phyloP scores from a whole-genome alignment of 2,113 vertebrate species.

The Istiophorus platypterus region DNA sequence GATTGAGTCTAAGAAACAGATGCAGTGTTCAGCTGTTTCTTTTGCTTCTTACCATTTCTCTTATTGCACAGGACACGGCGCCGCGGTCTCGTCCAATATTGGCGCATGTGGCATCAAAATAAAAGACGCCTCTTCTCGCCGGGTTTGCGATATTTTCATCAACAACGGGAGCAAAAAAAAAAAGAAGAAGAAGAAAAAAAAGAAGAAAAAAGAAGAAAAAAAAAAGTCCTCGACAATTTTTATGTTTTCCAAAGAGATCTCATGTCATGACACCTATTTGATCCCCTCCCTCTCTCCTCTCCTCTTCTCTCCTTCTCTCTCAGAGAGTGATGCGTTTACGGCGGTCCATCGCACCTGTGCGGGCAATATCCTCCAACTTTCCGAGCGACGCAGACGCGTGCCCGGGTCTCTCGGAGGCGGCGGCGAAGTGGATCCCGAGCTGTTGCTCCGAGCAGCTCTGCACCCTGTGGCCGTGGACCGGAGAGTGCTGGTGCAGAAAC shows the following conservation, averaged over 20 bases:
- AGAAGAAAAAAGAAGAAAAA: neutral
- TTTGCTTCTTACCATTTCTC: slow-evolving; percentile 65
- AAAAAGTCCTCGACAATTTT: slow-evolving; percentile 39
- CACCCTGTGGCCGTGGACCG: slow-evolving; percentile 51
- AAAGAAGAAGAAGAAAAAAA: slow-evolving; percentile 20
- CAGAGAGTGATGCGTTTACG: slow-evolving; percentile 6
- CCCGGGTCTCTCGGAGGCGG: neutral
- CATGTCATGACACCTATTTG: neutral
- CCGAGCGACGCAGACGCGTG: slow-evolving; percentile 2
- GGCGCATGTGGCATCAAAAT: slow-evolving; percentile 25
- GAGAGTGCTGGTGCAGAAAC: slow-evolving; percentile 53
- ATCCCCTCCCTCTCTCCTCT: neutral
- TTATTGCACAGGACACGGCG: slow-evolving; percentile 9
- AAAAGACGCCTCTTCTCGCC: slow-evolving; percentile 3
- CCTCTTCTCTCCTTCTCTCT: neutral
- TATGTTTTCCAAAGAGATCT: slow-evolving; percentile 7
- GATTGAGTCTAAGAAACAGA: slow-evolving; percentile 26
- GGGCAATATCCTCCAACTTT: slow-evolving; percentile 69
- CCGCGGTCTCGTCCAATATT: slow-evolving; percentile 40
- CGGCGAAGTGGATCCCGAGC: slow-evolving; percentile 27
- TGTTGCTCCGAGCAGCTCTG: slow-evolving; percentile 28
- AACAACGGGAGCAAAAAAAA: neutral
- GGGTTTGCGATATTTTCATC: neutral
- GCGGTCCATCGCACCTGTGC: no score
- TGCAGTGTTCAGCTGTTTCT: slow-evolving; percentile 23